Base-by-base conservation (phyloP, 2,888 invertebrate species). In the Platerodrilus igneus region DNA sequence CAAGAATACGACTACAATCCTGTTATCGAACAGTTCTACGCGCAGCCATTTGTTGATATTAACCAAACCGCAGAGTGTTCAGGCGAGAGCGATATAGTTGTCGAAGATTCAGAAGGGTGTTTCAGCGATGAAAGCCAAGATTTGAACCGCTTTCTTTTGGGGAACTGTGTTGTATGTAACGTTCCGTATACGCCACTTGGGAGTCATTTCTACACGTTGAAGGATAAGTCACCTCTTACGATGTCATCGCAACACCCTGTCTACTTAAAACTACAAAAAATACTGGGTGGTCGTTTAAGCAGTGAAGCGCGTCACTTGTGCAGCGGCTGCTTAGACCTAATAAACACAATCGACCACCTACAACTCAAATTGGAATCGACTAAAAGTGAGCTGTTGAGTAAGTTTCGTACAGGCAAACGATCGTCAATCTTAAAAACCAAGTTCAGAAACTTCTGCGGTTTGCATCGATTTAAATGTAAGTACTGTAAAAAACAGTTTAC, bases 341-440 rank as follows among this genome's bases (percentile, higher is more conserved):
- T 70, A 8, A 69, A 69, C 40, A 63, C 64, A 2, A 63, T 68
- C 7, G 69, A 70, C 53, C 63, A 67, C 44, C 57, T 70, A 25
- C 64, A 69, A 51, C 34, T 62, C 4, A 66, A 68, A 48, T 40
- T 69, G 15, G 53, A 60, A 11, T 56, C 47, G 38, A 57, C 59
- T 26, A 61, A 59, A 40, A 36, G 37, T n/a, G 63, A 66, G 42
- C 48, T 68, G 30, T 30, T 51, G n/a, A 45, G 43, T 7, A 66
- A 65, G 41, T 65, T 55, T 48, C 49, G n/a, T n/a, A n/a, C n/a
- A n/a, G n/a, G n/a, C n/a, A n/a, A n/a, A n/a, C n/a, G n/a, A n/a
- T n/a, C n/a, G n/a, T n/a, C n/a, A n/a, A n/a, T n/a, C n/a, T n/a
- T n/a, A n/a, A n/a, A n/a, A n/a, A n/a, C n/a, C n/a, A 45, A 41